Percentiles rank a stretch among this genome's conserved stretches.
Conservation (phyloP, 2,797 vertebrate species). For the Crax fasciolata region DNA sequence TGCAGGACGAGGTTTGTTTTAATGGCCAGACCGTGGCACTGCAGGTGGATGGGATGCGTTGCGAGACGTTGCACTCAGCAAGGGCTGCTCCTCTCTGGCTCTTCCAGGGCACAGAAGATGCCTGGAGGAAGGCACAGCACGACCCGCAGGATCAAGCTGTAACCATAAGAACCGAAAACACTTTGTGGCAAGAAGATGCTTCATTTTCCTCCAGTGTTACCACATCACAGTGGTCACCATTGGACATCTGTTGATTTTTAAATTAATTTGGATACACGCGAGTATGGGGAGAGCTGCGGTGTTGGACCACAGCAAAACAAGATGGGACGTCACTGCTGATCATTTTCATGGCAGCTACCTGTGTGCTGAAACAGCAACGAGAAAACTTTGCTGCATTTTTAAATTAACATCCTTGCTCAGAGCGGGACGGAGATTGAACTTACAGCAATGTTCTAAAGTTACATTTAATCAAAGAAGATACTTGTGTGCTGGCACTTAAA, state of each 20-base stretch:
- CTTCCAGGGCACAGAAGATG: not conserved
- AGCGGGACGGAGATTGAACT: constrained; percentile 2
- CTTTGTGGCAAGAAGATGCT: not conserved
- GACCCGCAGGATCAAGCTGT: not conserved
- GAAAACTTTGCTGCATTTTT: not conserved
- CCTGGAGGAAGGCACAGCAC: fast-evolving
- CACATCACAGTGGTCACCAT: fast-evolving
- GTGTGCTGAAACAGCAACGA: not conserved
- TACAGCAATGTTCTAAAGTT: constrained; percentile 20
- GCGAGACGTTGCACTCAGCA: not conserved
- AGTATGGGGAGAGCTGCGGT: not conserved
- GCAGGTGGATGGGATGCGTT: constrained; percentile 64
- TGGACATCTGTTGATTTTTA: not conserved
- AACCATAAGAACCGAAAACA: fast-evolving
- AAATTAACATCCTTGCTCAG: not conserved
- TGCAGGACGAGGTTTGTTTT: constrained; percentile 23
- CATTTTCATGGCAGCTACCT: not conserved
- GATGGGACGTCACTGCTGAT: fast-evolving
- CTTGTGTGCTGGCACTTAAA: constrained; percentile 50
- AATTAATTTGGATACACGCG: not conserved
- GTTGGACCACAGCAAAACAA: fast-evolving
- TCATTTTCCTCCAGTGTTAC: fast-evolving
- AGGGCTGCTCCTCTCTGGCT: not conserved
- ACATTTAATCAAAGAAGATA: constrained; percentile 68
- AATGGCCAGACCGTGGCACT: not conserved